Percentiles rank a stretch among this genome's conserved stretches.
Evolutionary conservation across 1,140 invertebrate species (phyloP).

Genomic region (Battus philenor): DNA sequence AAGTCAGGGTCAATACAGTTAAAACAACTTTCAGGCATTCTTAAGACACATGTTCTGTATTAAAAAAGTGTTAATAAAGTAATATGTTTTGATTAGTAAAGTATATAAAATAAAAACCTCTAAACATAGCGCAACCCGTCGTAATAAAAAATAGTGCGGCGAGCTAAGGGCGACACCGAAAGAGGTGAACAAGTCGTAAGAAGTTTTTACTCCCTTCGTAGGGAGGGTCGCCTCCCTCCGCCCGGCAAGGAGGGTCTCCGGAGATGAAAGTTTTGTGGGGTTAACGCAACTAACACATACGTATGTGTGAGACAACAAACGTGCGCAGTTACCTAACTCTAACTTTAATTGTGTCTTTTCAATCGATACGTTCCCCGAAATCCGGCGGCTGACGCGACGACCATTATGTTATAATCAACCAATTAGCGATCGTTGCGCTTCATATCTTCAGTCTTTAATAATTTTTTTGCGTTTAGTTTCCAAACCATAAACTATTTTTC

Average conservation of each 20-base stretch:
- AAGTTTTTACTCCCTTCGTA: slow-evolving; percentile 69
- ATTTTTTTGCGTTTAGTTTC: too few relatives aligned
- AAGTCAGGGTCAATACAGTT: too few relatives aligned
- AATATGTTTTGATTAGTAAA: too few relatives aligned
- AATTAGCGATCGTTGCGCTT: too few relatives aligned
- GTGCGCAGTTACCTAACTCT: slow-evolving; percentile 66
- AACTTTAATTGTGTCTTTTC: slow-evolving; percentile 75
- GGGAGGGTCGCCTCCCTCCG: slow-evolving; percentile 45
- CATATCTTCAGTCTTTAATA: too few relatives aligned
- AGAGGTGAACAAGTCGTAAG: slow-evolving; percentile 73
- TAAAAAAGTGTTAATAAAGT: too few relatives aligned
- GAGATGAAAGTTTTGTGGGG: slow-evolving; percentile 75
- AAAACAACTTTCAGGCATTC: too few relatives aligned
- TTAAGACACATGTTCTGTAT: too few relatives aligned
- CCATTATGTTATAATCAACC: too few relatives aligned
- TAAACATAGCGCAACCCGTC: neutral
- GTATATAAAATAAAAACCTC: too few relatives aligned
- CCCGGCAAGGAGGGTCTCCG: slow-evolving; percentile 48
- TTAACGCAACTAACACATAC: slow-evolving; percentile 62
- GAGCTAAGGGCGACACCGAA: slow-evolving; percentile 65
- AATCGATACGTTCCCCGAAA: slow-evolving; percentile 60
- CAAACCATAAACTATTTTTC: too few relatives aligned
- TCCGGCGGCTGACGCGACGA: slow-evolving; percentile 1
- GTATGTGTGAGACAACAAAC: slow-evolving; percentile 65
- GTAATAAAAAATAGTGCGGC: slow-evolving; percentile 28